These are phyloP conservation scores for Oryzias sinensis DNA, from an alignment of 2,797 vertebrate species.

Conservation along the genomic window DNA sequence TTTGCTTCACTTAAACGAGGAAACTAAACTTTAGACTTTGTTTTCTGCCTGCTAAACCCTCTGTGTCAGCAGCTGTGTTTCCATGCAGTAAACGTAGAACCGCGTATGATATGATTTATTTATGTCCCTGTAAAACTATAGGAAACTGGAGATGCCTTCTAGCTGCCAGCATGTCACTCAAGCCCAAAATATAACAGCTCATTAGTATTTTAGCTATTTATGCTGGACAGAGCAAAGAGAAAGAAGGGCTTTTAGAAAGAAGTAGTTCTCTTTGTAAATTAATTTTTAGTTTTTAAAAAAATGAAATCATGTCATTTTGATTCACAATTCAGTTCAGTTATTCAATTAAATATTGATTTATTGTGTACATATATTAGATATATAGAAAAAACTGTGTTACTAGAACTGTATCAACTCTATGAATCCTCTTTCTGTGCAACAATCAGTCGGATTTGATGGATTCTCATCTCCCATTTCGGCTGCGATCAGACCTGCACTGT, in stretches of 20 bases:
- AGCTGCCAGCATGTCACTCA: conserved; percentile 36
- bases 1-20: too few relatives aligned
- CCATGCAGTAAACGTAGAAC: conserved; percentile 43
- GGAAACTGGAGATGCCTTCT: conserved; percentile 51
- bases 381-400: not conserved
- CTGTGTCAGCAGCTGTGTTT: conserved; percentile 18
- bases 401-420: conserved; percentile 10
- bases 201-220: conserved; percentile 11
- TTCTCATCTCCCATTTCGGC: conserved; percentile 1
- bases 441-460: too few relatives aligned
- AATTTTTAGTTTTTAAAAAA: conserved; percentile 3
- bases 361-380: too few relatives aligned
- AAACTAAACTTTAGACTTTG: too few relatives aligned
- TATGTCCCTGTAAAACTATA: conserved; percentile 43
- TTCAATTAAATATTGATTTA: too few relatives aligned
- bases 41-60: not conserved
- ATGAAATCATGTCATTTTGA: too few relatives aligned
- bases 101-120: conserved; percentile 58
- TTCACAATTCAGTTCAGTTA: too few relatives aligned
- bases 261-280: not conserved
- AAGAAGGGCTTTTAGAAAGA: not conserved
- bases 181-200: conserved; percentile 1
- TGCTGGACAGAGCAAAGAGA: conserved; percentile 5
- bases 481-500: not conserved
- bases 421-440: not conserved